Conservation (phyloP, 2,888 invertebrate species). For the Drosophila merina region DNA sequence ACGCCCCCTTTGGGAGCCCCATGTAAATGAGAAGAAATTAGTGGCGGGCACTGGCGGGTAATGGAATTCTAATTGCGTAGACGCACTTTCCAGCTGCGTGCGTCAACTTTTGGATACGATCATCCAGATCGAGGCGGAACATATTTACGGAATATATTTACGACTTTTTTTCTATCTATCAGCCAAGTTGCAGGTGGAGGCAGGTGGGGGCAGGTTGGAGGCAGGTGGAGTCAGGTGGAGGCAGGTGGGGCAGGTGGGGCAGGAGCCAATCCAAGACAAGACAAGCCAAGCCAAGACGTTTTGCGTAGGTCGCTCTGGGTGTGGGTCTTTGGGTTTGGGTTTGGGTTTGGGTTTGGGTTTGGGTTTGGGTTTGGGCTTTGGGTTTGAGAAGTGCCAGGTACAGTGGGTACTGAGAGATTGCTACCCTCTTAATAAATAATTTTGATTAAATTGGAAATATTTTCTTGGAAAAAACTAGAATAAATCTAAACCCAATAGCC, state of each 20-base stretch:
- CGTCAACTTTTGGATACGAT: conserved; percentile 33
- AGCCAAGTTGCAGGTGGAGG: background rate
- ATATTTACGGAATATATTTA: background rate
- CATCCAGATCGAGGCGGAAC: conserved; percentile 12
- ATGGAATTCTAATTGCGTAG: conserved; percentile 52
- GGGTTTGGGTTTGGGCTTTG: background rate
- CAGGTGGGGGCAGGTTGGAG: too few relatives aligned
- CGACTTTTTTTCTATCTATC: background rate
- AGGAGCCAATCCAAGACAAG: background rate
- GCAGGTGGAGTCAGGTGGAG: background rate
- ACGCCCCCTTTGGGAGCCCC: background rate
- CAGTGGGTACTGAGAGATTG: background rate
- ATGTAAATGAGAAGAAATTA: conserved; percentile 47
- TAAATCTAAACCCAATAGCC: too few relatives aligned
- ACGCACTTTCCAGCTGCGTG: conserved; percentile 47
- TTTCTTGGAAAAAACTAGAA: too few relatives aligned
- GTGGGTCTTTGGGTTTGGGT: background rate
- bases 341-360: background rate
- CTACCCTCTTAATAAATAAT: background rate
- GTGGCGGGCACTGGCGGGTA: background rate
- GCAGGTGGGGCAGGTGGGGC: too few relatives aligned
- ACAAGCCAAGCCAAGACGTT: background rate
- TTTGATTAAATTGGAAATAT: too few relatives aligned
- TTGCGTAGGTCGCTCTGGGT: conserved; percentile 1
- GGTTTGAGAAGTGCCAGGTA: background rate